Evolutionary conservation across 2,113 vertebrate species (phyloP), one percentile per base, ranked within the genome.

Genomic region (Corythaixoides concolor): DNA sequence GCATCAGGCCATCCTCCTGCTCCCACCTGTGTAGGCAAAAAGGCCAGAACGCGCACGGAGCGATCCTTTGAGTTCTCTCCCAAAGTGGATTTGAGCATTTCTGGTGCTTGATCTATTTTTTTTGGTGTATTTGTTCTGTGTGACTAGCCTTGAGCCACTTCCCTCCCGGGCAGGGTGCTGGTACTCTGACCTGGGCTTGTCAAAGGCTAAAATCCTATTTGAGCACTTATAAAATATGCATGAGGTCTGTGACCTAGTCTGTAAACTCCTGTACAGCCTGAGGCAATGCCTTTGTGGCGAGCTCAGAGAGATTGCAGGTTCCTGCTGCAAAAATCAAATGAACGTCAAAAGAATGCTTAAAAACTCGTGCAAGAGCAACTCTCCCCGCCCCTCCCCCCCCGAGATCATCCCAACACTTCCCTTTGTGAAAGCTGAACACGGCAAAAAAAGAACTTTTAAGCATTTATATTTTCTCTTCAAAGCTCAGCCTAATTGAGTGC

Each of bases 281-380:
- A 91, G 95, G 97, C 95, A 5, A 30, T 84, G 93, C 95, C 93
- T 97, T 95, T 96, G 89, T 96, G 86, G n/a, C 2, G 41, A 95
- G 88, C 93, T 91, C 93, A 67, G 74, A 55, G 86, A 59, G 67
- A 33, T 17, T 7, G 68, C 66, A 14, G 80, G 81, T 88, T 92
- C 86, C 86, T 2, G 30, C 80, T 92, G 86, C 78, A 92, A 53
- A 85, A 96, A 97, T 96, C 94, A 96, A 95, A 96, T 62, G 82
- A 74, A 69, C 9, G 49, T 86, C 77, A 91, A 53, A 97, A 72
- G 90, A 77, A 93, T 67, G 72, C 67, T 86, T 33, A 37, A 63
- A 88, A 96, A 6, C 16, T 19, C 19, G 1, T 16, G 67, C 45
- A 21, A 66, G 52, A 93, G 89, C 55, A 53, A 18, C 59, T 70